A percentile compares a stretch with the other conserved stretches of the same genome.
Evolutionary conservation across 2,888 invertebrate species (phyloP).

Genomic region (Coenonympha glycerion): DNA sequence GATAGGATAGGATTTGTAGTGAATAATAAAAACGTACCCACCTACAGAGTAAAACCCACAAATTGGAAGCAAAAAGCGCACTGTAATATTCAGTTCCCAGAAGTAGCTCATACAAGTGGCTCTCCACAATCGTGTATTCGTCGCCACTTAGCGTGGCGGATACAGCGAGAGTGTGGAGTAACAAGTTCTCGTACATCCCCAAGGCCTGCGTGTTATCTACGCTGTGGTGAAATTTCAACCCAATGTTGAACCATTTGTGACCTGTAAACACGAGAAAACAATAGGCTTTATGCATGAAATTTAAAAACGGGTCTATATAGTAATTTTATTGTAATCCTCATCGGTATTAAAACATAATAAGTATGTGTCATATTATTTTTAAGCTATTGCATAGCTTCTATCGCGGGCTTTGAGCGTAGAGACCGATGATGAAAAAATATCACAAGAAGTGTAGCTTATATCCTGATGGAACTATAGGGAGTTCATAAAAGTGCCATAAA

Average conservation of each 20-base stretch:
- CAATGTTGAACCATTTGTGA: slow-evolving; percentile 46
- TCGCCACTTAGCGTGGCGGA: slow-evolving; percentile 37
- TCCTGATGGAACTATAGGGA: no score
- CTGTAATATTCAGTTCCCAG: slow-evolving; percentile 41
- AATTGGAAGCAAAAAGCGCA: slow-evolving; percentile 52
- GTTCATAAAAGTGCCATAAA: no score
- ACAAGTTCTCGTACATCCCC: slow-evolving; percentile 47
- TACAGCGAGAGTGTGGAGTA: slow-evolving; percentile 40
- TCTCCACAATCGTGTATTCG: slow-evolving; percentile 43
- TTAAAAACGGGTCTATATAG: no score
- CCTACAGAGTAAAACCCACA: slow-evolving; percentile 57
- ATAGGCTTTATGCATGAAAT: no score
- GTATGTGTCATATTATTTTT: no score
- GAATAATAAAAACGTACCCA: slow-evolving; percentile 29
- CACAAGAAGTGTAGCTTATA: no score
- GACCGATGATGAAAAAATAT: no score
- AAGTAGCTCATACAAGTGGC: slow-evolving; percentile 42
- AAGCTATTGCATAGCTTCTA: no score
- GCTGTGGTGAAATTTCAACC: slow-evolving; percentile 34
- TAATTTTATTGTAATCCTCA: no score
- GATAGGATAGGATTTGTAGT: no score
- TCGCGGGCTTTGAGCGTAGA: no score
- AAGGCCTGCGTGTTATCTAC: slow-evolving; percentile 24
- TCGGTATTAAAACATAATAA: no score
- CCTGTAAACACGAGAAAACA: slow-evolving; percentile 39